Base-by-base conservation (phyloP, 2,113 vertebrate species). In the Bostrychus sinensis region DNA sequence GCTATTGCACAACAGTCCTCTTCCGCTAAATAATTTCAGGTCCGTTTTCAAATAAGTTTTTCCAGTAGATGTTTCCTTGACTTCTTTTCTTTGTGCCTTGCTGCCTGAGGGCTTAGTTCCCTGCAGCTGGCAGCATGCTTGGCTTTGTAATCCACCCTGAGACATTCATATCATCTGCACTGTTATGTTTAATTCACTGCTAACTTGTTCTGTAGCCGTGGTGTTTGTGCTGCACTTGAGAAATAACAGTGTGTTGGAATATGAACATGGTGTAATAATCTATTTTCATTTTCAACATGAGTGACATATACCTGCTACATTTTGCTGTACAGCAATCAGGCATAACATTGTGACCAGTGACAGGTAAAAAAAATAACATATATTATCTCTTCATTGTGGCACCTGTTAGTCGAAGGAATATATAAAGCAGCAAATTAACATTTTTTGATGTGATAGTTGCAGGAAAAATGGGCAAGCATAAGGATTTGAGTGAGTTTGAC, bases 161-260 rank as follows among this genome's bases (percentile, higher is more conserved):
- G 57, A 53, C 23, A 41, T 55, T 77, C 51, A 14, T 56, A 70
- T 82, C 50, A 71, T 80, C 77, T 59, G 56, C 56, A 58, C 53
- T 54, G 56, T 66, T 53, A 64, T 78, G 10, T 84, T 80, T 77
- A 74, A 82, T 77, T 70, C 72, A 82, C 70, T 58, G 17, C 48
- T 62, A 38, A 62, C 66, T 55, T 75, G 41, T 68, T 50, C n/a
- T 32, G 77, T 25, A 55, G 56, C 14, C 20, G 12, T 1, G 0
- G 4, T 73, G 48, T 62, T 51, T 54, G 25, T 48, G 38, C 46
- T 41, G 19, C 25, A 62, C 54, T 32, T 1, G 3, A 25, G 56
- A 20, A 64, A 48, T 23, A 56, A 51, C 17, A n/a, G 1, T 26
- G 12, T 41, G 2, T 25, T 19, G 41, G n/a, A n/a, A n/a, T n/a